phyloP scores from a whole-genome alignment of 2,888 invertebrate genomes.

The Micoletzkya japonica region DNA sequence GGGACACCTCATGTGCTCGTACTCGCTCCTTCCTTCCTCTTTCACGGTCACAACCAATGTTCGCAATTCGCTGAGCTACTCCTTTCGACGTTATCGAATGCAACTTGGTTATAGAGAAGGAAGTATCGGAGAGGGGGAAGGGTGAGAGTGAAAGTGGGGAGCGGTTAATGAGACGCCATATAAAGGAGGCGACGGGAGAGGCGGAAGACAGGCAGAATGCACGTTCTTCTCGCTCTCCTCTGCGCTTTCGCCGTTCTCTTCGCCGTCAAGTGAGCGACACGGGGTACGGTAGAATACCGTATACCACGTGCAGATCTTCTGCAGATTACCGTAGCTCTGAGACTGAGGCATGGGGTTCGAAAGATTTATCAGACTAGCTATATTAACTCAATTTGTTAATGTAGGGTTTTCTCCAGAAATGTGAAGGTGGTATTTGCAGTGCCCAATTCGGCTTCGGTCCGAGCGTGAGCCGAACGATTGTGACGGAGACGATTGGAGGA shows the following conservation, averaged over 20 bases:
- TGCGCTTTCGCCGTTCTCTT: neutral
- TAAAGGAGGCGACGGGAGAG: neutral
- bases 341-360: neutral
- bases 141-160: neutral
- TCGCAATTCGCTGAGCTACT: too few species aligned
- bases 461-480: constrained; percentile 9
- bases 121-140: too few species aligned
- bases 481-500: constrained; percentile 22
- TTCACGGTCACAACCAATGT: too few species aligned
- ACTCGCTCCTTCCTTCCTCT: too few species aligned
- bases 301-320: neutral
- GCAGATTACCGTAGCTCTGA: neutral
- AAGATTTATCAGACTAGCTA: neutral
- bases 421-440: constrained; percentile 1
- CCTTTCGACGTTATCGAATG: too few species aligned
- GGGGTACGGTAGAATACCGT: neutral
- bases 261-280: constrained; percentile 4
- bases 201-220: constrained; percentile 7
- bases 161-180: constrained; percentile 9
- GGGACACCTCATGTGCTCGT: too few species aligned
- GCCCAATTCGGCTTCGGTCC: constrained; percentile 25
- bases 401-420: neutral
- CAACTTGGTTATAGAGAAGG: too few species aligned
- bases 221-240: constrained; percentile 18
- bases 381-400: neutral